Percentiles rank a stretch among this genome's conserved stretches.
Evolutionary conservation across 2,888 invertebrate genomes (phyloP).

Genomic region (Aproaerema taeniolella): DNA sequence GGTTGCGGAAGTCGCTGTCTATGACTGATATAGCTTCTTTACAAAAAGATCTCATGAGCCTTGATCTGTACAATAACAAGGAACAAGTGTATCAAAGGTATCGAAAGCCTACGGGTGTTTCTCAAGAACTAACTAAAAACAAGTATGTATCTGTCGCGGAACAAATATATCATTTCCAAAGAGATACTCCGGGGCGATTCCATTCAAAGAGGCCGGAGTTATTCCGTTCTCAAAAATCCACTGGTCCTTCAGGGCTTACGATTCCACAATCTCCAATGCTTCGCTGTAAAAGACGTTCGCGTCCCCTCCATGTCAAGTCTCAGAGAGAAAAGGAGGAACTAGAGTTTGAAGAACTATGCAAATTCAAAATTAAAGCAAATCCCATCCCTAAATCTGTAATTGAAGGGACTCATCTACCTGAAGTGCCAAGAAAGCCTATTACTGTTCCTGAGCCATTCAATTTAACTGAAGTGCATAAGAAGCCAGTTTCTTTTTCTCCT

Average conservation of each 20-base stretch:
- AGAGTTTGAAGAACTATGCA: constrained; percentile 80
- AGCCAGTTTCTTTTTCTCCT: constrained; percentile 32
- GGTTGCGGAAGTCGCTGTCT: constrained; percentile 58
- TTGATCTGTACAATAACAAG: constrained; percentile 31
- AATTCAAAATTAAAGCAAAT: constrained; percentile 81
- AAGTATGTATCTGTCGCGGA: constrained; percentile 80
- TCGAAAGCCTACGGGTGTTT: constrained; percentile 34
- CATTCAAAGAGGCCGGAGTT: constrained; percentile 44
- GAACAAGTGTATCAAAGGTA: constrained; percentile 36
- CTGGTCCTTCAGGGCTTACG: constrained; percentile 48
- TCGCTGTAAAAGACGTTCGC: constrained; percentile 70
- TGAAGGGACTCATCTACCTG: constrained; percentile 64
- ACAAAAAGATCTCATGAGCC: constrained; percentile 35
- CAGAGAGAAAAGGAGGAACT: constrained; percentile 78
- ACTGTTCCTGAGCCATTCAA: constrained; percentile 82
- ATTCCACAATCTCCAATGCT: constrained; percentile 73
- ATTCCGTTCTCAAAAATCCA: constrained; percentile 36
- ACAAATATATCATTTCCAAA: constrained; percentile 73
- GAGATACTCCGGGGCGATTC: constrained; percentile 78
- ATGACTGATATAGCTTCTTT: constrained; percentile 54
- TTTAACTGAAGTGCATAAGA: constrained; percentile 76
- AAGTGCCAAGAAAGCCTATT: constrained; percentile 68
- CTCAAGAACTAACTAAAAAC: no score
- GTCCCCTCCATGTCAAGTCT: constrained; percentile 73
- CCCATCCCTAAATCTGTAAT: constrained; percentile 80